Conservation (phyloP, 2,888 invertebrate genomes). For the Campopleginae sp. region DNA sequence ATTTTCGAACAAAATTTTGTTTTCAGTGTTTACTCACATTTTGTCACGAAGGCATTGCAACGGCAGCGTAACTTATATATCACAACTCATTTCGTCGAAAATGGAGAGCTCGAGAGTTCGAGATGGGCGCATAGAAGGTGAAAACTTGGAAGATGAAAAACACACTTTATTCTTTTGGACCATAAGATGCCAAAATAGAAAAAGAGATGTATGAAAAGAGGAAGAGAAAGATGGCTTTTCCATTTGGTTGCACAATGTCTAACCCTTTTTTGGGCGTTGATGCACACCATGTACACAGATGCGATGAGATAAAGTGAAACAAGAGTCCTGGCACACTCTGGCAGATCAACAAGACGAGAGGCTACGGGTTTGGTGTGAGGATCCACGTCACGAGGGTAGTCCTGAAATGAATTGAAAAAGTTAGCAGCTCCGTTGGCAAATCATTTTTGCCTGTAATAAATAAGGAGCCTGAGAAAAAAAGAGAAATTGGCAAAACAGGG, state of each 20-base stretch:
- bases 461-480: neutral
- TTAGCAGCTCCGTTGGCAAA: slow-evolving; percentile 14
- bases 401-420: slow-evolving; percentile 47
- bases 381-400: neutral
- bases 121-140: neutral
- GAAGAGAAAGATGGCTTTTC: slow-evolving; percentile 38
- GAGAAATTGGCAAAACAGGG: neutral
- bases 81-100: slow-evolving; percentile 51
- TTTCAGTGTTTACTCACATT: neutral
- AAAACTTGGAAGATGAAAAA: slow-evolving; percentile 62
- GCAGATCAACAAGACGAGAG: slow-evolving; percentile 53
- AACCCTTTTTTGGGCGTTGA: slow-evolving; percentile 42
- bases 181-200: slow-evolving; percentile 12
- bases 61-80: neutral
- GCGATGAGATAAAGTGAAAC: slow-evolving; percentile 31
- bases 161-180: slow-evolving; percentile 18
- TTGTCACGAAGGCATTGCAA: neutral
- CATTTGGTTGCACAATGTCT: slow-evolving; percentile 52
- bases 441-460: slow-evolving; percentile 17
- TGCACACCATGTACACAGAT: slow-evolving; percentile 18
- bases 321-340: slow-evolving; percentile 49
- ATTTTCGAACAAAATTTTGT: neutral
- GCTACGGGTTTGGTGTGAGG: neutral
- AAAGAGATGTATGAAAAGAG: slow-evolving; percentile 7
- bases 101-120: slow-evolving; percentile 5